Base-by-base conservation (phyloP, 1,140 invertebrate species). In the Lamellibrachia luymesi region DNA sequence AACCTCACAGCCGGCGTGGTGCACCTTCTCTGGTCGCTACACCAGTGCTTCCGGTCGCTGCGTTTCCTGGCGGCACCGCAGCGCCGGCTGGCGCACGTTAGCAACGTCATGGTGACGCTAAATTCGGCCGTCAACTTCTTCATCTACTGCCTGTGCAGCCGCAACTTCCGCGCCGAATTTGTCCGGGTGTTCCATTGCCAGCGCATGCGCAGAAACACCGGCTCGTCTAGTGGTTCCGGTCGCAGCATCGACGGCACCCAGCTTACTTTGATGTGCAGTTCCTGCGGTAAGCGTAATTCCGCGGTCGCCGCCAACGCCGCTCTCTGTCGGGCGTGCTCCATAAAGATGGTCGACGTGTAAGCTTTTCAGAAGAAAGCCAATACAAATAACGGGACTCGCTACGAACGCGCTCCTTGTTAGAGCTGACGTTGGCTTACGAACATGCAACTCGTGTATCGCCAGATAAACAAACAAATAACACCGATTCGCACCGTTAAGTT, bases 61-160 rank as follows among this genome's bases (percentile, higher is more conserved):
- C 7, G 27, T 38, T 64, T 7, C 38, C 93, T 93, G 56, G 90
- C 51, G 25, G 51, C 17, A n/a, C 56, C 92, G 27, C 56, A 92
- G 4, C 91, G 93, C 50, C 52, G 51, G 7, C 51, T 92, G 2
- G 91, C 92, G 22, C 90, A 93, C 92, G 38, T 90, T 90, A 93
- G 93, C 90, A 93, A 93, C 93, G 80, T 92, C 50, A n/a, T 93
- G 49, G 80, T 93, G 10, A 93, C 93, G 80, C 52, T 93, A 5
- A 92, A 91, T 52, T 93, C 92, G 17, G 90, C 93, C 51, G 56
- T 93, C 89, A 93, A 93, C 92, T 93, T 93, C 93, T n/a, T 93
- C 92, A 92, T 93, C 93, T 93, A 93, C 93, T 93, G 93, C 92
- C 52, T 80, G 22, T 92, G 90, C 93, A 93, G 93, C 27, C 91